These are phyloP conservation scores for Anseranas semipalmata DNA, from an alignment of 2,113 vertebrate genomes.

Conservation along the genomic window DNA sequence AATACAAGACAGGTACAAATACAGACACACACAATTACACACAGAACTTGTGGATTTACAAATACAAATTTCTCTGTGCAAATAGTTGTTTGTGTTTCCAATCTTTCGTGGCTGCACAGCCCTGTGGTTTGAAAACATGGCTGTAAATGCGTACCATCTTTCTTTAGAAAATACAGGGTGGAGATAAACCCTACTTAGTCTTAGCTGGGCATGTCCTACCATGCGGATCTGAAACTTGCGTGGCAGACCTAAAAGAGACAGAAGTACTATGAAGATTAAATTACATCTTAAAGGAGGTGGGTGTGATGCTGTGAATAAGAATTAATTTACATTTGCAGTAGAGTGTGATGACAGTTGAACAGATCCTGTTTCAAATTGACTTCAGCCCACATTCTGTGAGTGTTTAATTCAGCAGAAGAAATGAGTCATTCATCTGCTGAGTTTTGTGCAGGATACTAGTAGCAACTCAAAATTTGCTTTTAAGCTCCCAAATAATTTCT, in stretches of 20 bases:
- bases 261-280: background rate
- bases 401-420: background rate
- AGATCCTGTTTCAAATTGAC: background rate
- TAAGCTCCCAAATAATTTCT: background rate
- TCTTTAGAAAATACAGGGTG: background rate
- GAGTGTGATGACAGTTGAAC: background rate
- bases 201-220: background rate
- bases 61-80: background rate
- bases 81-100: background rate
- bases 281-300: background rate
- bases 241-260: background rate
- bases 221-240: background rate
- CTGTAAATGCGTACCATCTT: background rate
- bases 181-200: background rate
- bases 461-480: background rate
- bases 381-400: background rate
- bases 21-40: background rate
- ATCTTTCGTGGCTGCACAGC: background rate
- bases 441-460: background rate
- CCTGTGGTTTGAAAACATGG: background rate
- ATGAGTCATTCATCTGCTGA: background rate
- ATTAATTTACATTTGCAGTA: slow-evolving; percentile 13
- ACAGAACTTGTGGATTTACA: background rate
- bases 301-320: background rate
- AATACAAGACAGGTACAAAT: background rate